Evolutionary conservation across 2,888 invertebrate species (phyloP).

Genomic region (Diabrotica balteata): DNA sequence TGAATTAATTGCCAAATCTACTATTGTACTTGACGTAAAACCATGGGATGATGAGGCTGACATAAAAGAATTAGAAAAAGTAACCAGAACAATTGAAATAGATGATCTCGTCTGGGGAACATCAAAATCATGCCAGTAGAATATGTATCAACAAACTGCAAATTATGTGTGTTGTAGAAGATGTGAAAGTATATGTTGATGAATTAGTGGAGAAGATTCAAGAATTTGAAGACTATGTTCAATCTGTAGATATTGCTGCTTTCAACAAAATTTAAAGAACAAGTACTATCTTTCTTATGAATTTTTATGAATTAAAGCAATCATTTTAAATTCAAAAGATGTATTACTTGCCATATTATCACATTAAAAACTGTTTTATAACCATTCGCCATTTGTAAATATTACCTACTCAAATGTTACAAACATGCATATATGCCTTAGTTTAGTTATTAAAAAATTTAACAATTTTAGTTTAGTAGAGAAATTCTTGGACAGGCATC

Average conservation of each 20-base stretch:
- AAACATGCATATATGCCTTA: too few relatives aligned
- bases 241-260: conserved; percentile 96
- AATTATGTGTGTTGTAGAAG: conserved; percentile 95
- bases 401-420: too few relatives aligned
- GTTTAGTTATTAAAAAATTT: too few relatives aligned
- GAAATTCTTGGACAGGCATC: too few relatives aligned
- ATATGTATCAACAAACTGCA: conserved; percentile 94
- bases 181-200: conserved; percentile 94
- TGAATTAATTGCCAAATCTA: conserved; percentile 92
- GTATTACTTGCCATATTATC: too few relatives aligned
- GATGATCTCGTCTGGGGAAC: conserved; percentile 97
- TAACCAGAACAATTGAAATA: conserved; percentile 82
- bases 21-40: conserved; percentile 93
- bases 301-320: neutral
- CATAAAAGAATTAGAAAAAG: conserved; percentile 82
- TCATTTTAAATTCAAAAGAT: neutral
- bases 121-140: conserved; percentile 94
- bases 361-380: too few relatives aligned
- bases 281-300: neutral
- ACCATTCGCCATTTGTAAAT: too few relatives aligned
- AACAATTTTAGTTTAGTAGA: too few relatives aligned
- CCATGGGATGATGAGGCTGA: conserved; percentile 95
- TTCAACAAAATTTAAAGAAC: conserved; percentile 91
- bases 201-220: conserved; percentile 87
- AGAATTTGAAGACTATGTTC: conserved; percentile 90